Evolutionary conservation across 2,888 invertebrate species (phyloP).

Genomic region (Cheilosia soror): DNA sequence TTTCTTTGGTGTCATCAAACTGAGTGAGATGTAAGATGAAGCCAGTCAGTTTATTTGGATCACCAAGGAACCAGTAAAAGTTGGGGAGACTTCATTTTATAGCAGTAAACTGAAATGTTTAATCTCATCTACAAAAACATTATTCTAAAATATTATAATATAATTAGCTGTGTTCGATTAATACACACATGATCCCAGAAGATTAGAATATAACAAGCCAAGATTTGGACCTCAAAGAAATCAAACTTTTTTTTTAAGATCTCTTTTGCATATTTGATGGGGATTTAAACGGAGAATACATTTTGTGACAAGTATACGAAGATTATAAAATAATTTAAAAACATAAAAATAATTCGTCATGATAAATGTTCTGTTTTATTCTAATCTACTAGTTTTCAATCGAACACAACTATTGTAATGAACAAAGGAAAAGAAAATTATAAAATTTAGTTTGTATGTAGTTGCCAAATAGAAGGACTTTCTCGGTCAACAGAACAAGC

Average conservation of each 20-base stretch:
- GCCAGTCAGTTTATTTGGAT: background rate
- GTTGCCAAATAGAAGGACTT: conserved; percentile 34
- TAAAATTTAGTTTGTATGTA: conserved; percentile 24
- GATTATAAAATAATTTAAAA: no score
- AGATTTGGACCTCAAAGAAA: no score
- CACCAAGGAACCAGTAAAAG: background rate
- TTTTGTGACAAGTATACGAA: no score
- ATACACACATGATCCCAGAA: no score
- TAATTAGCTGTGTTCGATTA: no score
- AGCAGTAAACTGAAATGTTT: conserved; percentile 2
- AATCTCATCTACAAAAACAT: conserved; percentile 47
- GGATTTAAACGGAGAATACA: no score
- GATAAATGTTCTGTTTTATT: no score
- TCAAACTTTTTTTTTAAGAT: no score
- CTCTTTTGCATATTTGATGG: no score
- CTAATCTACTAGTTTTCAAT: no score
- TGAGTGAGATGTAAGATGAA: conserved; percentile 84
- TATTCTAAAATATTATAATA: conserved; percentile 1
- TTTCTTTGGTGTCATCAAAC: conserved; percentile 92
- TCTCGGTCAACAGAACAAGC: background rate
- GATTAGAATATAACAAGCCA: no score
- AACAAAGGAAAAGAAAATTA: conserved; percentile 28
- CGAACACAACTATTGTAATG: background rate
- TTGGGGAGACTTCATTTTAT: conserved; percentile 2
- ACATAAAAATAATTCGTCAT: no score